Base-by-base conservation (phyloP, 2,888 invertebrate species). In the Crepidodera aurea region DNA sequence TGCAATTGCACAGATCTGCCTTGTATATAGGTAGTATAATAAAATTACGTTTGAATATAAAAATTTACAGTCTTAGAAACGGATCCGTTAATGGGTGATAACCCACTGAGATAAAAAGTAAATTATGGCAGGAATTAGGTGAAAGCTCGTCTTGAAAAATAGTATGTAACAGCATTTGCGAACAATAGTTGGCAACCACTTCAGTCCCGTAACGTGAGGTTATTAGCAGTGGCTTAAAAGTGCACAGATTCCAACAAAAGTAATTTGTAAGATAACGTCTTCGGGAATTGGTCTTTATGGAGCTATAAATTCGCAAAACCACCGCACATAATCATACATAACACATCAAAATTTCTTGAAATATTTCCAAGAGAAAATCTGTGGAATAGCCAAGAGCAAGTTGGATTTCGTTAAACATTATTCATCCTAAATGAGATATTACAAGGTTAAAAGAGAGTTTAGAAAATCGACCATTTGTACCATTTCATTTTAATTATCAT, bases 121-220 rank as follows among this genome's bases (percentile, higher is more conserved):
- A 51, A 51, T 40, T 39, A 51, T 51, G 39, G 39, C 22, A 25
- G 13, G 51, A 55, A 40, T 55, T 55, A 55, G 55, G 32, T 55
- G 32, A 34, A 44, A 25, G 13, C 22, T 46, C 51, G 37, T 25
- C 25, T 46, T 32, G 55, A 55, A 55, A 55, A 55, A 55, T 55
- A 12, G 46, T 55, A 55, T 46, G 46, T 34, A 44, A 29, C 44
- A 55, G 55, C 55, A 22, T 55, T 55, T 32, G 42, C n/a, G 44
- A 55, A 55, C 44, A 55, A 46, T 55, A 55, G 55, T 55, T 55
- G 55, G 44, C 55, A 55, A 46, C 55, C 55, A 55, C 34, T 44
- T 13, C 25, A 55, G 18, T 55, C 10, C n/a, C 2, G 34, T 51
- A 34, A 51, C 51, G 34, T 44, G 16, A 8, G 54, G 32, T 54